phyloP scores from a whole-genome alignment of 2,888 invertebrate species.

The Alloplasta piceator region DNA sequence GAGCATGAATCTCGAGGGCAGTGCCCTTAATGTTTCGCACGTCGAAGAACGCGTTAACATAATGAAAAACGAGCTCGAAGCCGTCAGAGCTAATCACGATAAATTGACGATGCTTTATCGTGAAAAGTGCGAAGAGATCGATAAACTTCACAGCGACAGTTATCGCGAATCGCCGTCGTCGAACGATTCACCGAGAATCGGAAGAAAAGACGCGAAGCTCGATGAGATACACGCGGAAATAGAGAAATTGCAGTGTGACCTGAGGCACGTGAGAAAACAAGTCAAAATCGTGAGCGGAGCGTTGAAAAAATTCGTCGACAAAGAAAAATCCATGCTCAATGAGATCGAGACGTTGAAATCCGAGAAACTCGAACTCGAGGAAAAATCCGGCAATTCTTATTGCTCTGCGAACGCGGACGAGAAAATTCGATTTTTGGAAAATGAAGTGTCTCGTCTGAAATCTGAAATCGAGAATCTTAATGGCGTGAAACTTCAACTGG shows the following conservation, averaged over 20 bases:
- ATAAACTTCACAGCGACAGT: slow-evolving; percentile 69
- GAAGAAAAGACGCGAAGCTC: slow-evolving; percentile 65
- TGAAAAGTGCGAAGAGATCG: slow-evolving; percentile 75
- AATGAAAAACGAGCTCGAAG: slow-evolving; percentile 73
- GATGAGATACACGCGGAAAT: slow-evolving; percentile 71
- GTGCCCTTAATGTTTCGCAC: slow-evolving; percentile 68
- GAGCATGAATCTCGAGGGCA: slow-evolving; percentile 68
- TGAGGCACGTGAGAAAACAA: slow-evolving; percentile 66
- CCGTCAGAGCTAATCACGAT: slow-evolving; percentile 72
- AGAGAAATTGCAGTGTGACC: slow-evolving; percentile 69
- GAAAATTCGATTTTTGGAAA: slow-evolving; percentile 31
- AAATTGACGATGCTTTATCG: slow-evolving; percentile 71
- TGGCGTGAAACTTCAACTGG: slow-evolving; percentile 13
- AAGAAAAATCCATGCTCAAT: slow-evolving; percentile 55
- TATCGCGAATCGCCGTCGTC: slow-evolving; percentile 50
- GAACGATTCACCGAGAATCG: slow-evolving; percentile 45
- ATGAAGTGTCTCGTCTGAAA: slow-evolving; percentile 20
- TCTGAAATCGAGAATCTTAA: slow-evolving; percentile 29
- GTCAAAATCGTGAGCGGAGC: slow-evolving; percentile 49
- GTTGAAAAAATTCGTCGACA: slow-evolving; percentile 68
- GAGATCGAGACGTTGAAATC: slow-evolving; percentile 71
- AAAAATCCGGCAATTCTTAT: slow-evolving; percentile 60
- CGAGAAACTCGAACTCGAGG: slow-evolving; percentile 65
- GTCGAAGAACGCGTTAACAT: slow-evolving; percentile 76
- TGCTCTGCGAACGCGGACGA: slow-evolving; percentile 20